phyloP scores from a whole-genome alignment of 2,113 vertebrate genomes.

The Pseudopipra pipra region DNA sequence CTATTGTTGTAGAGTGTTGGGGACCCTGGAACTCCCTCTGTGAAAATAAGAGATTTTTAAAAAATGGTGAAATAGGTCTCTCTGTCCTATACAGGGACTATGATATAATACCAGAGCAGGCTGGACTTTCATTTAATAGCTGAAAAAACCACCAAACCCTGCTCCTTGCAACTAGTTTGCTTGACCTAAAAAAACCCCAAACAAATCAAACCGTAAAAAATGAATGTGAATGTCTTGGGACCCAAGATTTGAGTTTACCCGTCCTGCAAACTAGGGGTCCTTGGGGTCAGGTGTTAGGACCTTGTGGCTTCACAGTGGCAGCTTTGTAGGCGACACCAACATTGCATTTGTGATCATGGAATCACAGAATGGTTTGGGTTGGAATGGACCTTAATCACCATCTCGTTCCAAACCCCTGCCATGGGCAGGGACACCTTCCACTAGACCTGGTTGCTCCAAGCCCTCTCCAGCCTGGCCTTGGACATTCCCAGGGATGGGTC shows the following conservation, averaged over 20 bases:
- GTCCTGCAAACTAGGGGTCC: not conserved
- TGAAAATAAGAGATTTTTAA: not conserved
- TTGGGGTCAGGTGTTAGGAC: not conserved
- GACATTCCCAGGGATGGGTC: not conserved
- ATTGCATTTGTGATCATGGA: not conserved
- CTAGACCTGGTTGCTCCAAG: not conserved
- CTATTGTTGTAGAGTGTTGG: not conserved
- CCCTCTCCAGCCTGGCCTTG: fast-evolving
- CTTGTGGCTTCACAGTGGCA: not conserved
- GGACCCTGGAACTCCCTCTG: not conserved
- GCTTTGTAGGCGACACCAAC: not conserved
- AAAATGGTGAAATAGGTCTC: not conserved
- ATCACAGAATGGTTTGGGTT: not conserved
- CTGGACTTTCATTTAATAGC: not conserved
- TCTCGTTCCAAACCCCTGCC: too few species aligned
- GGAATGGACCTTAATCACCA: not conserved
- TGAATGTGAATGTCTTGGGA: not conserved
- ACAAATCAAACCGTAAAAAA: not conserved
- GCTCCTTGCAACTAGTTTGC: not conserved
- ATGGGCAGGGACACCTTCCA: not conserved
- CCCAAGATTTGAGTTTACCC: not conserved
- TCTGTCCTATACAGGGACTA: not conserved
- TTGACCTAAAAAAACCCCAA: not conserved
- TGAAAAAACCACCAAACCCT: not conserved
- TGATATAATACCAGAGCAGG: not conserved